phyloP scores from a whole-genome alignment of 2,113 vertebrate genomes.

The Hassar affinis region DNA sequence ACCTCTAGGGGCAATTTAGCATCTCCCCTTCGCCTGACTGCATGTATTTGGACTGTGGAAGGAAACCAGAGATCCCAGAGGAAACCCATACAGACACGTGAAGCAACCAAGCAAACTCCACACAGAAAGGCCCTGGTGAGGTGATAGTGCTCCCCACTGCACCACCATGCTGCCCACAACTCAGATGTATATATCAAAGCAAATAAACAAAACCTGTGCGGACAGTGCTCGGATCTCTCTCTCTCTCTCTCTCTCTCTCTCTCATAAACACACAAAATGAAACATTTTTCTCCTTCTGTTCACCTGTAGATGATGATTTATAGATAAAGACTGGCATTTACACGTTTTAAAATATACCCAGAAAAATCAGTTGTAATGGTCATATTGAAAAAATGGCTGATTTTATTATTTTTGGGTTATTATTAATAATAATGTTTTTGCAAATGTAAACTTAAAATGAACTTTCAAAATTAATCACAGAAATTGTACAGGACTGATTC shows the following conservation, averaged over 20 bases:
- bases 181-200: not conserved
- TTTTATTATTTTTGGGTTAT: not conserved
- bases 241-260: too few species aligned
- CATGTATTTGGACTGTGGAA: too few species aligned
- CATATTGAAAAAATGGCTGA: not conserved
- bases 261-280: too few species aligned
- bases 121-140: too few species aligned
- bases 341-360: not conserved
- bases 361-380: not conserved
- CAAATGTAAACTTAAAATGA: not conserved
- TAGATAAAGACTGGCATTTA: not conserved
- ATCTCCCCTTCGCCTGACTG: too few species aligned
- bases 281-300: not conserved
- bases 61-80: too few species aligned
- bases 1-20: too few species aligned
- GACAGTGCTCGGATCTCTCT: too few species aligned
- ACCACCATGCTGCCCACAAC: too few species aligned
- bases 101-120: too few species aligned
- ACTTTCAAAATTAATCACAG: not conserved
- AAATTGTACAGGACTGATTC: not conserved
- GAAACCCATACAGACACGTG: too few species aligned
- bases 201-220: not conserved
- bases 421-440: not conserved
- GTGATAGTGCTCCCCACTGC: too few species aligned
- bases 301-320: not conserved